Evolutionary conservation across 1,140 invertebrate species (phyloP), one percentile per base, ranked within the genome.

Genomic region (Globodera rostochiensis): DNA sequence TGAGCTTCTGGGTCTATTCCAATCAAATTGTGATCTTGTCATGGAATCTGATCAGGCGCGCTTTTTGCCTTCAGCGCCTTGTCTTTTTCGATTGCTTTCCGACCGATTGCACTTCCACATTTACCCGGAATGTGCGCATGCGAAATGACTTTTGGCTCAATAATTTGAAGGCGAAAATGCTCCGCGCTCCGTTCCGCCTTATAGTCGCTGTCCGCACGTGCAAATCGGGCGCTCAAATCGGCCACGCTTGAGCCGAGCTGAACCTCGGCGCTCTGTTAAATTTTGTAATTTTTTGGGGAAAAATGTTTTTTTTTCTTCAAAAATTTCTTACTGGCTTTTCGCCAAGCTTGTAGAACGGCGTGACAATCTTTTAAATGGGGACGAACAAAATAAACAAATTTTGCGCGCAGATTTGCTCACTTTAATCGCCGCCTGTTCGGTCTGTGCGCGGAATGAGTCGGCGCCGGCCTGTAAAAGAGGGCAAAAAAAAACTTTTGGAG

Each of bases 161-260:
- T 89, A 21, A 89, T 82, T 57, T 89, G 87, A 88, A 89, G 86
- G 49, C 84, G 83, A 74, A 90, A 90, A 50, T 83, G 79, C 71
- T 89, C 89, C 50, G 86, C 83, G 13, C 66, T 70, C 45, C 81
- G 76, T 75, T 86, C 84, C 53, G 89, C 84, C 57, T 86, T 87
- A 80, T 90, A 89, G 79, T 89, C 88, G 50, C 86, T 87, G 75
- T 84, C 82, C 13, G 79, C 81, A 46, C 71, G 80, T n/a, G 88
- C 80, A n/a, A 88, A 80, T 60, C 78, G 73, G 60, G 82, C 81
- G 78, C 70, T 74, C 67, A 79, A 80, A 21, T 84, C 86, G 6
- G 83, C 67, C 25, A 77, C 80, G 19, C 74, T 66, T 57, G 83
- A 85, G 21, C 86, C 83, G 25, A 80, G 80, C 53, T 85, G 73